Evolutionary conservation across 2,888 invertebrate genomes (phyloP).

Genomic region (Diabrotica balteata): DNA sequence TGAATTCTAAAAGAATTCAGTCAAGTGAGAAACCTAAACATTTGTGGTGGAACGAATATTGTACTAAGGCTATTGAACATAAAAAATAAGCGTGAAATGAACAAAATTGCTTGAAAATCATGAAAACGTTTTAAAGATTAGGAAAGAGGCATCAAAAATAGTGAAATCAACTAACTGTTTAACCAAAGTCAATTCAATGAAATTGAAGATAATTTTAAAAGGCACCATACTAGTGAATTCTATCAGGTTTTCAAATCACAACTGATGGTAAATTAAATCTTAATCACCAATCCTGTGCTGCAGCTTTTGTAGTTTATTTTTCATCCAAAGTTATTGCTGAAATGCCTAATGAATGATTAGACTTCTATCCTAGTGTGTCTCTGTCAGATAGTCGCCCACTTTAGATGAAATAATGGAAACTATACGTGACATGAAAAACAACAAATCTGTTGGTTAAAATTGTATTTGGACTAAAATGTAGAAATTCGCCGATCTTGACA

Average conservation of each 20-base stretch:
- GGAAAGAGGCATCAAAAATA: neutral
- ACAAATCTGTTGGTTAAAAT: neutral
- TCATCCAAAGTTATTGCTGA: neutral
- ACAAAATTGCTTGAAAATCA: neutral
- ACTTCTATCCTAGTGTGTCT: neutral
- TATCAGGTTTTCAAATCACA: neutral
- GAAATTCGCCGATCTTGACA: neutral
- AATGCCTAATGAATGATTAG: neutral
- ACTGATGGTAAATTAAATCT: neutral
- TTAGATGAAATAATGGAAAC: neutral
- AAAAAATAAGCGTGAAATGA: neutral
- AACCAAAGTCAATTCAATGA: neutral
- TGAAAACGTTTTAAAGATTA: neutral
- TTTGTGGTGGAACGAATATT: neutral
- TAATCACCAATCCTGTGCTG: neutral
- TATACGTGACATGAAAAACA: neutral
- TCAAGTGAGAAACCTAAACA: neutral
- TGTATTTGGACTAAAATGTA: neutral
- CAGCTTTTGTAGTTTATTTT: neutral
- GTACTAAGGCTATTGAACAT: neutral
- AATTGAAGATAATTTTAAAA: neutral
- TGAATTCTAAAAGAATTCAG: neutral
- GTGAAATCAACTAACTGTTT: neutral
- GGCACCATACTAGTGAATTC: neutral
- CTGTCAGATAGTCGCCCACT: neutral